Evolutionary conservation across 2,113 vertebrate species (phyloP).

Genomic region (Elephas maximus): DNA sequence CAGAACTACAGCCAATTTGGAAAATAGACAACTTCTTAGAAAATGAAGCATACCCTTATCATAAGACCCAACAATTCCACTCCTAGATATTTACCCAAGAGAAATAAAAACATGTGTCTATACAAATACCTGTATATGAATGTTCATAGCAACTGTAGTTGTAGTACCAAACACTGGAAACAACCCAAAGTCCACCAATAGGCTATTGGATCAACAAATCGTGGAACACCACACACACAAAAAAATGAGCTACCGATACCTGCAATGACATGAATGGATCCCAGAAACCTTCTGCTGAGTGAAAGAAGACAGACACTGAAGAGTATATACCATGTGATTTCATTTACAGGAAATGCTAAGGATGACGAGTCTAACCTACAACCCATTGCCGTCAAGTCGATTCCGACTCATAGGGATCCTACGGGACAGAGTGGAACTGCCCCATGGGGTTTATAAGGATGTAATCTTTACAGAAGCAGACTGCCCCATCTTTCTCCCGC

Average conservation of each 20-base stretch:
- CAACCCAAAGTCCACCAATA: background rate
- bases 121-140: background rate
- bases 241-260: background rate
- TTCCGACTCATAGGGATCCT: background rate
- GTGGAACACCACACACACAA: background rate
- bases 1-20: background rate
- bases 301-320: background rate
- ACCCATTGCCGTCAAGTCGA: background rate
- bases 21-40: background rate
- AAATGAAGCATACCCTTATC: background rate
- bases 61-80: background rate
- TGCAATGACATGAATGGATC: background rate
- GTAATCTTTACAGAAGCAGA: background rate
- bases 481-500: background rate
- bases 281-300: background rate
- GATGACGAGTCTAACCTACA: background rate
- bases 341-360: slow-evolving; percentile 41
- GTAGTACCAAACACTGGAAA: background rate
- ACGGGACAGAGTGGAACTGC: background rate
- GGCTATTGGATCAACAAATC: background rate
- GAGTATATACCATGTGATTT: background rate
- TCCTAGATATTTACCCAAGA: background rate
- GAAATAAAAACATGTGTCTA: background rate
- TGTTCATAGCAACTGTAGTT: background rate
- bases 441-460: background rate